Conservation (phyloP, 2,888 invertebrate species). For the Himalopsyche japonica region DNA sequence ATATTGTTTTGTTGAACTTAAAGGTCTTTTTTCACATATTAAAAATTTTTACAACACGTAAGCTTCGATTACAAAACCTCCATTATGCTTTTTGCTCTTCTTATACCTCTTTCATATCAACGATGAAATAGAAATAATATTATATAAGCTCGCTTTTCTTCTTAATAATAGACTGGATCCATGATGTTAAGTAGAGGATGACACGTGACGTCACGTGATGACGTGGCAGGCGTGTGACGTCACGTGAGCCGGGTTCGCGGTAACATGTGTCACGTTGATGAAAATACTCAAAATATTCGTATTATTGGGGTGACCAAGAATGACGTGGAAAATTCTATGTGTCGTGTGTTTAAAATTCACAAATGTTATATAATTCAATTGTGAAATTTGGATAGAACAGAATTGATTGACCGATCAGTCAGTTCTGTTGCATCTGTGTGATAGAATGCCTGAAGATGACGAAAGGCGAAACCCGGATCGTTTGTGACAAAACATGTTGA, state of each 20-base stretch:
- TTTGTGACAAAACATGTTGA: too few relatives aligned
- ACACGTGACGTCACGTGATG: not conserved
- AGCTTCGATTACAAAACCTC: too few relatives aligned
- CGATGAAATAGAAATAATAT: not conserved
- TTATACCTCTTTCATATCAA: not conserved
- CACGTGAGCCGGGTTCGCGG: not conserved
- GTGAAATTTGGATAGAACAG: too few relatives aligned
- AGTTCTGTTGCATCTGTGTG: too few relatives aligned
- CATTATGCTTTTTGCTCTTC: not conserved
- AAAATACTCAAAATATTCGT: not conserved
- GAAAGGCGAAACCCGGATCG: too few relatives aligned
- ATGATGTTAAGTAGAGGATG: not conserved
- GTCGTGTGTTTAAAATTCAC: too few relatives aligned
- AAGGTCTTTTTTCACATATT: too few relatives aligned
- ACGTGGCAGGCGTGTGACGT: not conserved
- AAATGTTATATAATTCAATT: too few relatives aligned
- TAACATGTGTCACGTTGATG: not conserved
- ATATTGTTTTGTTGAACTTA: too few relatives aligned
- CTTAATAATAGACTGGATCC: not conserved
- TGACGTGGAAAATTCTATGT: not conserved
- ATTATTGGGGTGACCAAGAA: not conserved
- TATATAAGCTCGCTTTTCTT: not conserved
- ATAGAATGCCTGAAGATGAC: too few relatives aligned
- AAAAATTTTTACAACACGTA: too few relatives aligned
- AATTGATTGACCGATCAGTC: too few relatives aligned